Conservation (phyloP, 1,140 invertebrate species). For the Drosophila ambigua region DNA sequence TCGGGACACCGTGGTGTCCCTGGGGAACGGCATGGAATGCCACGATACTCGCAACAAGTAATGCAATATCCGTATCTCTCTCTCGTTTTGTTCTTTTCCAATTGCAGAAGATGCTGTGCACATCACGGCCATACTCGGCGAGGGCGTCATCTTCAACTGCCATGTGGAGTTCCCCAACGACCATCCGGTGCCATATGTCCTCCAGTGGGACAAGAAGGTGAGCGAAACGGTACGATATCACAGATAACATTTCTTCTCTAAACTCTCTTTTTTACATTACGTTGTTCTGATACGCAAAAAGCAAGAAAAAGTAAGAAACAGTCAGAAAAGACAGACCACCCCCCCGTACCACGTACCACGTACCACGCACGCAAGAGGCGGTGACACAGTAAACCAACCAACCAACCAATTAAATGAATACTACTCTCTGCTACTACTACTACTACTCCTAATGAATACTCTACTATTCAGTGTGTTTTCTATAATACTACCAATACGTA, state of each 20-base stretch:
- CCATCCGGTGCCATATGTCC: slow-evolving; percentile 96
- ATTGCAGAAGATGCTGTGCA: slow-evolving; percentile 94
- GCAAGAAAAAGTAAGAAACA: slow-evolving; percentile 73
- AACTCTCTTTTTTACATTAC: slow-evolving; percentile 86
- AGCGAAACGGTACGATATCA: slow-evolving; percentile 94
- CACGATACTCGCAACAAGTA: neutral
- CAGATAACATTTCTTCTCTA: slow-evolving; percentile 86
- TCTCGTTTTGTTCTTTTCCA: neutral
- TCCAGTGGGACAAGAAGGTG: slow-evolving; percentile 99
- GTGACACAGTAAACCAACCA: slow-evolving; percentile 32
- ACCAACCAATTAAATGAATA: slow-evolving; percentile 35
- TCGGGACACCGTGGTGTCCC: neutral
- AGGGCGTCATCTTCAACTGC: slow-evolving; percentile 98
- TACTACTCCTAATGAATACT: neutral
- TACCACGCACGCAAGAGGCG: slow-evolving; percentile 20
- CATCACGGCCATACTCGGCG: slow-evolving; percentile 97
- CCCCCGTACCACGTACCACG: too few species aligned
- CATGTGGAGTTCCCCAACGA: slow-evolving; percentile 97
- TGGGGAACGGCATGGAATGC: slow-evolving; percentile 4
- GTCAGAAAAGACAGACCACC: slow-evolving; percentile 50
- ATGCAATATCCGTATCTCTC: neutral
- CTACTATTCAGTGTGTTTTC: slow-evolving; percentile 36
- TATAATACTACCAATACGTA: slow-evolving; percentile 15
- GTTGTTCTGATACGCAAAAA: slow-evolving; percentile 80
- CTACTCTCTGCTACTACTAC: slow-evolving; percentile 18